A percentile compares a stretch with the other conserved stretches of the same genome.
Evolutionary conservation across 1,140 invertebrate species (phyloP).

Genomic region (Dysdera silvatica): DNA sequence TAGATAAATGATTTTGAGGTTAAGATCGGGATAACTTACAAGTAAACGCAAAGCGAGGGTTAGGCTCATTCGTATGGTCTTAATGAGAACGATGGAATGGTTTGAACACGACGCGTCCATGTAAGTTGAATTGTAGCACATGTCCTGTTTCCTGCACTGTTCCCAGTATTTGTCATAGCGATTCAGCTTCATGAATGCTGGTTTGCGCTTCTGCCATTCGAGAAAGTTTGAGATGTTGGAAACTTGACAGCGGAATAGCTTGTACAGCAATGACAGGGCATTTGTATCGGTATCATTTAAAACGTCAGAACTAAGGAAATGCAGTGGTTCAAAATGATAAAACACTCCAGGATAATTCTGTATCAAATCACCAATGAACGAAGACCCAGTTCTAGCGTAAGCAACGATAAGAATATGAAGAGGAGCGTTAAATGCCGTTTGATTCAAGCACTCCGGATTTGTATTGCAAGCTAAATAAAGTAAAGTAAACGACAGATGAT

Average conservation of each 20-base stretch:
- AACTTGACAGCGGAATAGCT: slow-evolving; percentile 22
- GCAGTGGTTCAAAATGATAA: slow-evolving; percentile 78
- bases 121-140: slow-evolving; percentile 9
- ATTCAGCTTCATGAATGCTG: slow-evolving; percentile 14
- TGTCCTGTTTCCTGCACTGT: slow-evolving; percentile 3
- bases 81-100: slow-evolving; percentile 7
- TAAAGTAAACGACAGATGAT: no score
- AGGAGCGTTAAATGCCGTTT: no score
- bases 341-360: slow-evolving; percentile 50
- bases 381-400: slow-evolving; percentile 79
- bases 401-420: slow-evolving; percentile 52
- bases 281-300: slow-evolving; percentile 15
- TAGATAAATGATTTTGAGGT: slow-evolving; percentile 63
- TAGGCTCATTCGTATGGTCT: slow-evolving; percentile 23
- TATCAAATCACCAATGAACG: slow-evolving; percentile 73
- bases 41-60: slow-evolving; percentile 6
- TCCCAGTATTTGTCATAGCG: slow-evolving; percentile 15
- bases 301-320: slow-evolving; percentile 21
- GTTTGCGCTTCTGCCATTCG: neutral
- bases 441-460: no score
- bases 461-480: no score
- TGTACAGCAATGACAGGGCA: slow-evolving; percentile 9
- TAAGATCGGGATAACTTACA: slow-evolving; percentile 12
- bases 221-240: no score
- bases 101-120: slow-evolving; percentile 11